phyloP scores from a whole-genome alignment of 2,113 vertebrate genomes.

The Todiramphus chloris region DNA sequence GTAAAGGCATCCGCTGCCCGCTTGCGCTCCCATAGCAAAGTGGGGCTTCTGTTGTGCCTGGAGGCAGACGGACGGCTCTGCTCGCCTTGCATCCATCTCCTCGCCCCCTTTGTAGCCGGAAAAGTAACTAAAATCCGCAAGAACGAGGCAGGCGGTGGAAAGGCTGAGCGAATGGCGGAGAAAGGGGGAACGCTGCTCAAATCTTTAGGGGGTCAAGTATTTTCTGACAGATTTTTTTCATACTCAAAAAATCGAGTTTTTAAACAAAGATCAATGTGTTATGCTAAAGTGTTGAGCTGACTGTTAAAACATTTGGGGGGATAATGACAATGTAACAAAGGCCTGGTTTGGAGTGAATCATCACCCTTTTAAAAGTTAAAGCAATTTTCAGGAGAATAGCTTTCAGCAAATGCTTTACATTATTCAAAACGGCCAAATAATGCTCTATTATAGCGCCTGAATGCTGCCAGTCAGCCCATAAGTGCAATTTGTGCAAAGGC shows the following conservation, averaged over 20 bases:
- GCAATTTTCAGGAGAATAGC: constrained; percentile 98
- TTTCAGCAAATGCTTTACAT: constrained; percentile 92
- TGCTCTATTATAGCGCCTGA: constrained; percentile 97
- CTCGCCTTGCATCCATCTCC: neutral
- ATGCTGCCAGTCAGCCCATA: constrained; percentile 95
- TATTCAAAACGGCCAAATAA: constrained; percentile 99
- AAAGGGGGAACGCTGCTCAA: neutral
- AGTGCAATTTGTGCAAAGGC: constrained; percentile 97
- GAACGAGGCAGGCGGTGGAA: neutral
- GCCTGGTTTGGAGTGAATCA: constrained; percentile 90
- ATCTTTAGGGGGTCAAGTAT: constrained; percentile 69
- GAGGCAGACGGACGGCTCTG: neutral
- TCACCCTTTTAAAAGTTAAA: constrained; percentile 98
- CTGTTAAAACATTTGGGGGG: constrained; percentile 93
- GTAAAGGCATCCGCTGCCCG: constrained; percentile 10
- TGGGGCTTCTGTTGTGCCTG: neutral
- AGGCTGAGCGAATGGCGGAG: neutral
- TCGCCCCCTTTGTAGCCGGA: constrained; percentile 3
- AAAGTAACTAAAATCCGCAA: constrained; percentile 59
- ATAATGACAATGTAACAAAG: constrained; percentile 96
- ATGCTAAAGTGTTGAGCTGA: constrained; percentile 84
- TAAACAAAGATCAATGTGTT: constrained; percentile 87
- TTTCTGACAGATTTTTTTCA: constrained; percentile 71
- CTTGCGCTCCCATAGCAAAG: neutral
- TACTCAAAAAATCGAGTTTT: constrained; percentile 77